A percentile compares a stretch with the other conserved stretches of the same genome.
Conservation (phyloP, 2,797 vertebrate genomes). For the Arrhamphus sclerolepis region DNA sequence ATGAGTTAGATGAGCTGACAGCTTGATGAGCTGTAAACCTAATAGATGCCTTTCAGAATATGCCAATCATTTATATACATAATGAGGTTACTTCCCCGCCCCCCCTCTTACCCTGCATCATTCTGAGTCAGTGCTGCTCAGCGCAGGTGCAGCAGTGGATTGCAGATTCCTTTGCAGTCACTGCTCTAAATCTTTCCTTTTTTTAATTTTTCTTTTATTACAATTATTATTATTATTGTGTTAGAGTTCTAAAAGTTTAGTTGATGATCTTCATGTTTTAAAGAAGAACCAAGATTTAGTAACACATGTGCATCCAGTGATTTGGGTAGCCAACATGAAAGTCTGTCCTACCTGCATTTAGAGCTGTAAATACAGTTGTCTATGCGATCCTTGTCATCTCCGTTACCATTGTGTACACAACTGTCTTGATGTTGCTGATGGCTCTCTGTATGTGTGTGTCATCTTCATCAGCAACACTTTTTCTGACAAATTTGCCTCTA, state of each 20-base stretch:
- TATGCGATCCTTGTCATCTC: too few relatives aligned
- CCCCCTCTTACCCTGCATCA: constrained; percentile 11
- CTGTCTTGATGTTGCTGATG: background rate
- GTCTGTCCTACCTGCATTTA: too few relatives aligned
- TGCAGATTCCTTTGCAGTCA: background rate
- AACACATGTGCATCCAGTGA: background rate
- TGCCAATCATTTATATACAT: constrained; percentile 42
- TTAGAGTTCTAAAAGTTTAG: background rate
- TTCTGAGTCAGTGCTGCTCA: background rate
- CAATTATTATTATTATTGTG: too few relatives aligned
- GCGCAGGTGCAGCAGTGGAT: constrained; percentile 5
- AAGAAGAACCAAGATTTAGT: background rate
- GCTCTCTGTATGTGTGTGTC: too few relatives aligned
- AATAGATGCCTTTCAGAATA: constrained; percentile 46
- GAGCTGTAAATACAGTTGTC: too few relatives aligned
- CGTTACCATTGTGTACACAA: constrained; percentile 8
- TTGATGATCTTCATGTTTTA: background rate
- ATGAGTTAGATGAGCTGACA: constrained; percentile 46
- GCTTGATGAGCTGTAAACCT: constrained; percentile 51
- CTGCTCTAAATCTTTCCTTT: background rate
- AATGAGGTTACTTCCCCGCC: constrained; percentile 42
- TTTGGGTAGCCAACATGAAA: too few relatives aligned
- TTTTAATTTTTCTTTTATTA: background rate
- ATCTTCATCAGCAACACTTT: background rate
- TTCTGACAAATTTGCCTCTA: background rate